Conservation (phyloP, 2,113 vertebrate genomes). For the Carollia perspicillata region DNA sequence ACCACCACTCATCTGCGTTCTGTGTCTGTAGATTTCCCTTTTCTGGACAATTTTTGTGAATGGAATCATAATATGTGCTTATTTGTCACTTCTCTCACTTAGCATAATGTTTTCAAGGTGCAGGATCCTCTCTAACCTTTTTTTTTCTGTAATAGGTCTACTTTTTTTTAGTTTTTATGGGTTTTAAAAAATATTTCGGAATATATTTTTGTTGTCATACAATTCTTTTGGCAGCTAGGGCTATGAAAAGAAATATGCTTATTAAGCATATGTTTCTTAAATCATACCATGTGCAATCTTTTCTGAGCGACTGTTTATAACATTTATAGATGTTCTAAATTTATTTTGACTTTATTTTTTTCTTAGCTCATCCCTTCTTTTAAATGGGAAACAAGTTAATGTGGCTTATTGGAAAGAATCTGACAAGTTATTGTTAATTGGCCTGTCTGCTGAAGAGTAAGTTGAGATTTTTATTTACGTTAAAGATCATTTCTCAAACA, state of each 20-base stretch:
- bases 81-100: neutral
- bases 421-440: constrained; percentile 90
- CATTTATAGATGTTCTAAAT: constrained; percentile 48
- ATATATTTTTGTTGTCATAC: neutral
- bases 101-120: neutral
- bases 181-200: neutral
- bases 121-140: neutral
- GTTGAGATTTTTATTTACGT: constrained; percentile 53
- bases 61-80: neutral
- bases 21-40: neutral
- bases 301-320: constrained; percentile 21
- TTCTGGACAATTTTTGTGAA: neutral
- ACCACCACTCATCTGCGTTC: neutral
- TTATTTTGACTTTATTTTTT: constrained; percentile 70
- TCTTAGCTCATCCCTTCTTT: constrained; percentile 90
- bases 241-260: constrained; percentile 42
- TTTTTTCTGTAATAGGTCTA: neutral
- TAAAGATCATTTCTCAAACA: constrained; percentile 22
- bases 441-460: constrained; percentile 93
- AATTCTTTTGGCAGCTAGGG: neutral
- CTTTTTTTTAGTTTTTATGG: neutral
- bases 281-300: neutral
- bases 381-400: constrained; percentile 91
- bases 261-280: neutral
- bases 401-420: constrained; percentile 96